These are phyloP conservation scores for Drosophila macrospina DNA, from an alignment of 2,888 invertebrate genomes.

Conservation along the genomic window DNA sequence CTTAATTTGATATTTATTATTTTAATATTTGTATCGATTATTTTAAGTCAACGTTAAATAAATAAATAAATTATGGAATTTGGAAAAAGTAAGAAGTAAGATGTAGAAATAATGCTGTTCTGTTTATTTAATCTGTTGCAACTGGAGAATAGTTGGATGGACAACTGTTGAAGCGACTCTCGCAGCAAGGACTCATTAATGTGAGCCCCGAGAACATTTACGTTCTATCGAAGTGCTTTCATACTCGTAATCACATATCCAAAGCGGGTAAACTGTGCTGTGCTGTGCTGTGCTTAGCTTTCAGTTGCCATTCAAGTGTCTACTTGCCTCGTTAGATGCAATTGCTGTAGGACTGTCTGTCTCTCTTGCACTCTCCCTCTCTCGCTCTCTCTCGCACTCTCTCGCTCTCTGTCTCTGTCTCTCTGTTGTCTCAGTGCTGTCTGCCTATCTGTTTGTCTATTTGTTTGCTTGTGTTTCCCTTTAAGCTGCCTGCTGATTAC, in stretches of 20 bases:
- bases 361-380: no score
- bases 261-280: background rate
- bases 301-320: conserved; percentile 9
- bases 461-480: conserved; percentile 23
- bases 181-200: background rate
- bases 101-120: no score
- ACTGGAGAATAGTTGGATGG: background rate
- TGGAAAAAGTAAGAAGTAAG: no score
- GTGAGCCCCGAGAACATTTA: conserved; percentile 2
- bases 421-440: background rate
- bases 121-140: no score
- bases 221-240: background rate
- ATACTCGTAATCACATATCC: conserved; percentile 15
- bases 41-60: no score
- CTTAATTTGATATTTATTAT: no score
- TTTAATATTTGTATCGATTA: no score
- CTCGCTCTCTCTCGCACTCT: background rate
- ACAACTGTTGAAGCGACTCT: background rate
- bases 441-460: conserved; percentile 11
- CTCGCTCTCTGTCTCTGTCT: background rate
- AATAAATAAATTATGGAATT: no score
- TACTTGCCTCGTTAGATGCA: conserved; percentile 8
- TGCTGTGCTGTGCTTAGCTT: conserved; percentile 6
- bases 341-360: background rate
- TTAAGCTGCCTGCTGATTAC: conserved; percentile 44